phyloP scores from a whole-genome alignment of 2,888 invertebrate genomes.

The Sericinus montela region DNA sequence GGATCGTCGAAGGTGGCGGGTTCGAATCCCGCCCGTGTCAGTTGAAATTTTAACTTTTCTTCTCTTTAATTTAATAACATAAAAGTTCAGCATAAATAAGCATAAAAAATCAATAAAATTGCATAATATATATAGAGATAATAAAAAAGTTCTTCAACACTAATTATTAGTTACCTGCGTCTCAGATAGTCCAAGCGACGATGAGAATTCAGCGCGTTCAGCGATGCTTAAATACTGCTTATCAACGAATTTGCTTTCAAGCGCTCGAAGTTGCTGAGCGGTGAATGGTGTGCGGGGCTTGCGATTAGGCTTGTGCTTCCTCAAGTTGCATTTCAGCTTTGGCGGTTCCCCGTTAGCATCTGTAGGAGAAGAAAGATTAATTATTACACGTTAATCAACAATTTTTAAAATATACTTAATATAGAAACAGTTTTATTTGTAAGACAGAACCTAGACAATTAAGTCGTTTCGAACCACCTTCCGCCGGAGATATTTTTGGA shows the following conservation, averaged over 20 bases:
- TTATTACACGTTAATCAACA: background rate
- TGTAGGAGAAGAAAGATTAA: slow-evolving; percentile 43
- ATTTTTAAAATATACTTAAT: background rate
- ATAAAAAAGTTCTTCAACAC: too few species aligned
- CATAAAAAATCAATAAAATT: too few species aligned
- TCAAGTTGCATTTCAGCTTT: slow-evolving; percentile 91
- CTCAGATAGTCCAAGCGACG: slow-evolving; percentile 88
- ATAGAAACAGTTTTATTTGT: too few species aligned
- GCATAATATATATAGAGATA: too few species aligned
- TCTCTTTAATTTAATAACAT: too few species aligned
- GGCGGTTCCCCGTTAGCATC: slow-evolving; percentile 89
- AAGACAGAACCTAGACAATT: too few species aligned
- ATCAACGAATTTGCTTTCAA: slow-evolving; percentile 98
- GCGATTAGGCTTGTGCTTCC: slow-evolving; percentile 98
- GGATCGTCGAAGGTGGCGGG: too few species aligned
- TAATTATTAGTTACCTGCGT: slow-evolving; percentile 52
- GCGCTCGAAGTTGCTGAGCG: slow-evolving; percentile 95
- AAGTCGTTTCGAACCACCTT: too few species aligned
- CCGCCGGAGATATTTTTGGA: too few species aligned
- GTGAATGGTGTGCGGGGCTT: slow-evolving; percentile 99
- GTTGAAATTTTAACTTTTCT: too few species aligned
- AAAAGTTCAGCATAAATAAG: too few species aligned
- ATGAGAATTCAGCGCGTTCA: slow-evolving; percentile 98
- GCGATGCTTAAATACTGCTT: slow-evolving; percentile 99
- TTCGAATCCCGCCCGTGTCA: too few species aligned